Evolutionary conservation across 2,888 invertebrate species (phyloP).

Genomic region (Laothoe populi): DNA sequence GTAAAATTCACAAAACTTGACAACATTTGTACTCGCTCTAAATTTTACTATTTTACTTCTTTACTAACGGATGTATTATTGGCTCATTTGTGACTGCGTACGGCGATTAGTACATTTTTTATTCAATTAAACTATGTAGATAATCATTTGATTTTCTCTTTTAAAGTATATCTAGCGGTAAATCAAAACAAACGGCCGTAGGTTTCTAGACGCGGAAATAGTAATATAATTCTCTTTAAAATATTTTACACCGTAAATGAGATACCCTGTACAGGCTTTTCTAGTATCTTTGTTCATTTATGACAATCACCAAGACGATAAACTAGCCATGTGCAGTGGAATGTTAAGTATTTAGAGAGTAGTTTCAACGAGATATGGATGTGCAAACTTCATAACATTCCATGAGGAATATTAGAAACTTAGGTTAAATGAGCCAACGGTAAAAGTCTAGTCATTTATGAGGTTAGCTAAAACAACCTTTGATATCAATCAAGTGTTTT

Average conservation of each 20-base stretch:
- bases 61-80: too few relatives aligned
- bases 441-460: neutral
- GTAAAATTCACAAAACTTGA: too few relatives aligned
- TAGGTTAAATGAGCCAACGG: neutral
- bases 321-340: neutral
- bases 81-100: too few relatives aligned
- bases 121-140: too few relatives aligned
- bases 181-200: neutral
- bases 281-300: neutral
- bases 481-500: neutral
- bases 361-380: slow-evolving; percentile 1
- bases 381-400: neutral
- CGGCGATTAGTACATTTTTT: too few relatives aligned
- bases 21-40: too few relatives aligned
- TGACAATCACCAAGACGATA: neutral
- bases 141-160: too few relatives aligned
- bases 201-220: neutral
- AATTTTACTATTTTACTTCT: too few relatives aligned
- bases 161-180: too few relatives aligned
- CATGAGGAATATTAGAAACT: slow-evolving; percentile 1
- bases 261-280: neutral
- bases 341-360: neutral
- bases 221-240: neutral
- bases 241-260: neutral
- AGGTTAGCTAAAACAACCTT: neutral